Evolutionary conservation across 2,888 invertebrate species (phyloP).

Genomic region (Scrobipalpa atriplicella): DNA sequence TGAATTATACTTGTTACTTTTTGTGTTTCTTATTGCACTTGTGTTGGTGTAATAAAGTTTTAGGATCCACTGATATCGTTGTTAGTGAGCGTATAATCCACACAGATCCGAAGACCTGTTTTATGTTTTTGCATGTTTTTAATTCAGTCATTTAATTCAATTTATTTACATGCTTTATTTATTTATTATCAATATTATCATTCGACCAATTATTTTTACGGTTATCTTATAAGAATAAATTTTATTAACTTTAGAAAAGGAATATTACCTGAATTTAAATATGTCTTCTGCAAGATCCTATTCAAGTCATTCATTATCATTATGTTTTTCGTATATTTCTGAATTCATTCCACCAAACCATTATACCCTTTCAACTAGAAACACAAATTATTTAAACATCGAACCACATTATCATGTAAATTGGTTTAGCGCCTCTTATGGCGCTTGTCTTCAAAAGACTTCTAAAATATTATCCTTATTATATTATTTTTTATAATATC

Average conservation of each 20-base stretch:
- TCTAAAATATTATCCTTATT: conserved; percentile 64
- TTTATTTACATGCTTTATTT: neutral
- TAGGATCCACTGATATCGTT: neutral
- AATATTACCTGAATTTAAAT: too few species aligned
- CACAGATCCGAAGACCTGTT: conserved; percentile 21
- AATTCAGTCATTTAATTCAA: neutral
- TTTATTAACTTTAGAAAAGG: too few species aligned
- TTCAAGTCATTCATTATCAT: too few species aligned
- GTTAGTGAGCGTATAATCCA: neutral
- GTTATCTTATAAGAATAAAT: neutral
- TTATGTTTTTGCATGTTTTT: conserved; percentile 19
- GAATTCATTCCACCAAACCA: conserved; percentile 39
- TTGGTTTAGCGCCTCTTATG: conserved; percentile 72
- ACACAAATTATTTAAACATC: conserved; percentile 60
- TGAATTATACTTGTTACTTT: conserved; percentile 26
- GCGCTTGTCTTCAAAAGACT: conserved; percentile 64
- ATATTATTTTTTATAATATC: conserved; percentile 49
- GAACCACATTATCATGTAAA: conserved; percentile 68
- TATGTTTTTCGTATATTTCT: too few species aligned
- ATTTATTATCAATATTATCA: neutral
- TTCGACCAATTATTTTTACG: neutral
- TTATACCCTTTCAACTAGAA: conserved; percentile 47
- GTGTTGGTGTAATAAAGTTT: neutral
- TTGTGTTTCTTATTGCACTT: conserved; percentile 15
- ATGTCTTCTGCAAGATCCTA: too few species aligned